phyloP scores from a whole-genome alignment of 2,888 invertebrate genomes.

The Oligia fasciuncula region DNA sequence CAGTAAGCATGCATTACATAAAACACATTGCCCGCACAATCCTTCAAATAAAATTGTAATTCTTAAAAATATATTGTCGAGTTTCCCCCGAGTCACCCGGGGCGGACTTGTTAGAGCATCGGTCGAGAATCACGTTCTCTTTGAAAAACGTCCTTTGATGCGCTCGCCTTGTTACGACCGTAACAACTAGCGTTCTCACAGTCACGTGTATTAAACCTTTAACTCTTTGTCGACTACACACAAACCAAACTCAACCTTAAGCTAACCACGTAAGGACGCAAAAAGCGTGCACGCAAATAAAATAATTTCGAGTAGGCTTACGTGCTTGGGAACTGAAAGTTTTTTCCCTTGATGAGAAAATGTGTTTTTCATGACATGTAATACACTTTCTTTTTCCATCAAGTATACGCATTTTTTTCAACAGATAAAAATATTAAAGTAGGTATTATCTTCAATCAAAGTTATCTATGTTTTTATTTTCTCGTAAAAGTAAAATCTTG shows the following conservation, averaged over 20 bases:
- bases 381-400: slow-evolving; percentile 63
- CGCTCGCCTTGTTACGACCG: slow-evolving; percentile 80
- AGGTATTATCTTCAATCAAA: slow-evolving; percentile 69
- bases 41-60: slow-evolving; percentile 69
- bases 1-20: slow-evolving; percentile 46
- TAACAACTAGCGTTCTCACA: slow-evolving; percentile 79
- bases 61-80: slow-evolving; percentile 74
- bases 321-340: slow-evolving; percentile 78
- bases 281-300: slow-evolving; percentile 66
- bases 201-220: slow-evolving; percentile 79
- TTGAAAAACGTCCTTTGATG: slow-evolving; percentile 85
- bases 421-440: slow-evolving; percentile 61
- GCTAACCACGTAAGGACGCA: slow-evolving; percentile 48
- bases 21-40: slow-evolving; percentile 62
- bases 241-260: slow-evolving; percentile 67
- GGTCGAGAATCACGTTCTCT: slow-evolving; percentile 85
- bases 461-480: slow-evolving; percentile 80
- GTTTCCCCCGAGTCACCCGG: slow-evolving; percentile 72
- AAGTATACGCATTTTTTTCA: slow-evolving; percentile 55
- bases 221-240: slow-evolving; percentile 67
- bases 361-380: slow-evolving; percentile 70
- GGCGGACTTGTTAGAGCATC: slow-evolving; percentile 82
- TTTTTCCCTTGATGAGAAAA: slow-evolving; percentile 74
- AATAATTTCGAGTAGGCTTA: slow-evolving; percentile 78
- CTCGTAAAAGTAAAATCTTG: slow-evolving; percentile 76